Percentiles rank a stretch among this genome's conserved stretches.
These are phyloP conservation scores for Rhinolophus sinicus DNA, from an alignment of 2,113 vertebrate species.

Conservation along the genomic window DNA sequence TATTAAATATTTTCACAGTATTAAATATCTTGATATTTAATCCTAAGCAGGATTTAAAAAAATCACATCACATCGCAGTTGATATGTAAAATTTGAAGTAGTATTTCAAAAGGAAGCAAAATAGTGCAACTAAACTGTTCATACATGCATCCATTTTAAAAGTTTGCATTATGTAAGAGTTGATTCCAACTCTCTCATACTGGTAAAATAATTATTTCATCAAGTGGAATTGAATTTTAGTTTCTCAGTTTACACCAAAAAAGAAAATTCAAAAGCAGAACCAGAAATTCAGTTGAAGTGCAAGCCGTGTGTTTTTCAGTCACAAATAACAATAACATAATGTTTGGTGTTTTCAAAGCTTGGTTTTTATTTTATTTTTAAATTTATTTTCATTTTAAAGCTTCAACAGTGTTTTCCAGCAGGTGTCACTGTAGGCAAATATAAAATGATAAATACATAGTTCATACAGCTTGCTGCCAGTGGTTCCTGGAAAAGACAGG, in stretches of 20 bases:
- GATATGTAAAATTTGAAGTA: constrained; percentile 16
- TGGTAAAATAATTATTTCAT: constrained; percentile 62
- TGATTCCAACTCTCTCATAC: constrained; percentile 22
- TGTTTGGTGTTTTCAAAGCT: constrained; percentile 30
- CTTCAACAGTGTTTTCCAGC: constrained; percentile 82
- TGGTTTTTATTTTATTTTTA: constrained; percentile 61
- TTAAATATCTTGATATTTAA: constrained; percentile 42
- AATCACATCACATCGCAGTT: constrained; percentile 39
- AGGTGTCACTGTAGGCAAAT: constrained; percentile 90
- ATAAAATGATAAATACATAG: constrained; percentile 69
- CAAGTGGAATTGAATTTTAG: constrained; percentile 31
- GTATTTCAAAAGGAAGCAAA: constrained; percentile 48
- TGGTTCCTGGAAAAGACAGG: constrained; percentile 37
- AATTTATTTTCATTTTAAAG: constrained; percentile 61
- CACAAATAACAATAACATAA: not conserved
- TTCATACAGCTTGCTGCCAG: not conserved
- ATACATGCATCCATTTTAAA: constrained; percentile 49
- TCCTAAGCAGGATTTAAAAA: constrained; percentile 48
- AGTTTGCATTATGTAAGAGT: constrained; percentile 1
- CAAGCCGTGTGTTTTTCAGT: constrained; percentile 17
- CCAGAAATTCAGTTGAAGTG: constrained; percentile 43
- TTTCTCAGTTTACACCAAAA: constrained; percentile 41
- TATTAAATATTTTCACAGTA: not conserved
- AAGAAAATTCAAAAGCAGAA: constrained; percentile 42
- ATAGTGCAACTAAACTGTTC: constrained; percentile 28